Percentiles rank a stretch among this genome's conserved stretches.
Conservation (phyloP, 2,888 invertebrate genomes). For the Chironomus riparius region DNA sequence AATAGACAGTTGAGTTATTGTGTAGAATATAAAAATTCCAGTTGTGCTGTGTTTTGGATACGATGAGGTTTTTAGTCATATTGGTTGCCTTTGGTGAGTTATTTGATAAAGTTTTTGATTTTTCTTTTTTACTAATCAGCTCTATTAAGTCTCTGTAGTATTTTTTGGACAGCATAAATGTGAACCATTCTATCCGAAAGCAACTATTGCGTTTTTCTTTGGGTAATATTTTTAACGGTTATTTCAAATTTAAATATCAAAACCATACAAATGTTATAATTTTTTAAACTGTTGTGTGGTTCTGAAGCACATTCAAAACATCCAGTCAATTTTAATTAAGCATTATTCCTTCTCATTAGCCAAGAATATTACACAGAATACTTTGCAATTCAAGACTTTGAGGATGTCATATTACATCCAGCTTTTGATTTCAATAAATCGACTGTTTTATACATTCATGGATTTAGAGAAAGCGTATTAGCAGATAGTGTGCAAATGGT, state of each 20-base stretch:
- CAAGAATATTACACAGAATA: slow-evolving; percentile 34
- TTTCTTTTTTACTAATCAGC: not conserved
- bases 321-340: not conserved
- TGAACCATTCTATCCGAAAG: not conserved
- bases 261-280: no score
- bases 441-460: slow-evolving; percentile 46
- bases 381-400: slow-evolving; percentile 31
- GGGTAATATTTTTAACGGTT: not conserved
- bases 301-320: no score
- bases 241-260: no score
- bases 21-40: not conserved
- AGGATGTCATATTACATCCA: slow-evolving; percentile 38
- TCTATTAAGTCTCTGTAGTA: not conserved
- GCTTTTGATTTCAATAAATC: slow-evolving; percentile 42
- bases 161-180: not conserved
- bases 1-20: not conserved
- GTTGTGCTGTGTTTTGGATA: not conserved
- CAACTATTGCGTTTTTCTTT: not conserved
- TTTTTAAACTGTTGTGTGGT: no score
- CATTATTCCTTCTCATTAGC: not conserved
- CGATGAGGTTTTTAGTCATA: not conserved
- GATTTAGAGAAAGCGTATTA: slow-evolving; percentile 45
- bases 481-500: slow-evolving; percentile 45
- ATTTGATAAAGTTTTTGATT: not conserved
- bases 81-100: not conserved